phyloP scores from a whole-genome alignment of 2,113 vertebrate genomes.

The Nycticebus coucang region DNA sequence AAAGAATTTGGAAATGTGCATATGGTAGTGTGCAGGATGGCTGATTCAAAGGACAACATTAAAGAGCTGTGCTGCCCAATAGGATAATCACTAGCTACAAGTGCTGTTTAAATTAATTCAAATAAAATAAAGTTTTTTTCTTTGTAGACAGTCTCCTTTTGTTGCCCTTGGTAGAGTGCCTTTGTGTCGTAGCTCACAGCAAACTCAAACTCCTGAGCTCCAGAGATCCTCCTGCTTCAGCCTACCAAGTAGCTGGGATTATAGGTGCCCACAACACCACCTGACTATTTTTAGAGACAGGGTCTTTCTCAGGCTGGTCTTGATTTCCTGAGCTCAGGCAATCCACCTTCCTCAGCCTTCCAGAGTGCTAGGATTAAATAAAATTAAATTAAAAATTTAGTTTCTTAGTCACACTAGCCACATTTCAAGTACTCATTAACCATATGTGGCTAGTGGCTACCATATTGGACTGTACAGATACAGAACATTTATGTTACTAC shows the following conservation, averaged over 20 bases:
- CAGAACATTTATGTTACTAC: not conserved
- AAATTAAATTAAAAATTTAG: not conserved
- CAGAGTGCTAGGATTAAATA: too few relatives aligned
- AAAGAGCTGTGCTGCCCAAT: not conserved
- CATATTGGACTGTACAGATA: not conserved
- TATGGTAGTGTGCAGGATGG: slow-evolving; percentile 89
- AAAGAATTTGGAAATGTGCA: slow-evolving; percentile 91
- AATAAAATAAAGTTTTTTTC: not conserved
- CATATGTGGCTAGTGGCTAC: not conserved
- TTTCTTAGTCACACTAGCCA: not conserved
- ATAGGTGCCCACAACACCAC: too few relatives aligned
- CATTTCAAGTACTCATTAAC: slow-evolving; percentile 36
- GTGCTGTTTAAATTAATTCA: not conserved
- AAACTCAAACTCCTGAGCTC: too few relatives aligned
- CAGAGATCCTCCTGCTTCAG: too few relatives aligned
- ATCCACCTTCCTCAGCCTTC: too few relatives aligned
- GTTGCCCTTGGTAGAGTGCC: too few relatives aligned
- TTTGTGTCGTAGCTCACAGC: too few relatives aligned
- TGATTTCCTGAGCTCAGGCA: too few relatives aligned
- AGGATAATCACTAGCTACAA: not conserved
- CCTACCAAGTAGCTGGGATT: too few relatives aligned
- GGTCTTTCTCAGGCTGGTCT: too few relatives aligned
- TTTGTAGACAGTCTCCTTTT: too few relatives aligned
- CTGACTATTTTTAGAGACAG: too few relatives aligned
- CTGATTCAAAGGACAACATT: slow-evolving; percentile 73